Base-by-base conservation (phyloP, 2,797 vertebrate species). In the Heliangelus exortis region DNA sequence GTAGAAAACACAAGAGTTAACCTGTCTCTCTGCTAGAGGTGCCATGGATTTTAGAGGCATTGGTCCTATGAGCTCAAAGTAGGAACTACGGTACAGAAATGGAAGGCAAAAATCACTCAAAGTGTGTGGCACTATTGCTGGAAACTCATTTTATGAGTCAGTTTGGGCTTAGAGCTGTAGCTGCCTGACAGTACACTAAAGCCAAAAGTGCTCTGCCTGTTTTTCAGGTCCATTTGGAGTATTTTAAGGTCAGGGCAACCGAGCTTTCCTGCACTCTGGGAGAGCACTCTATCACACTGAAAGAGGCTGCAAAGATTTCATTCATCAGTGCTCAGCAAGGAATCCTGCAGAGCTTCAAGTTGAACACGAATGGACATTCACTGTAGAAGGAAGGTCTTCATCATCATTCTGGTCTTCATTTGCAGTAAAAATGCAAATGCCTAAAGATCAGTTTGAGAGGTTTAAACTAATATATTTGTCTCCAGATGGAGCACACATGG, bases 1-100 rank as follows among this genome's bases (percentile, higher is more conserved):
- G 85, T 79, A 97, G 90, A 97, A 97, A 97, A 97, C 81, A 97
- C 36, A 84, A 90, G 63, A 0, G 57, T 97, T 97, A 97, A 90
- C 69, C 47, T 89, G 77, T n/a, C 50, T 69, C 81, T 59, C 28
- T 93, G 53, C 77, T 53, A 28, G 11, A 78, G 51, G n/a, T 54
- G 57, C 72, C 26, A 13, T 5, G n/a, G 16, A 13, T 51, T 86
- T 92, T 43, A 61, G 55, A 73, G 75, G 34, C 48, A 43, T 7
- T 17, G 43, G 22, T 71, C 59, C 84, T 36, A 28, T 34, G 53
- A 87, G 28, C 71, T 62, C 26, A 72, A 77, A 59, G 51, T 9
- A 48, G 51, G 68, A 85, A n/a, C 15, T 9, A 69, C 13, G 51
- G 62, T 41, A 50, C 48, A 80, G 65, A 75, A 87, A 71, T 28